Percentiles rank a stretch among this genome's conserved stretches.
Conservation (phyloP, 2,888 invertebrate species). For the Standfussiana lucernea region DNA sequence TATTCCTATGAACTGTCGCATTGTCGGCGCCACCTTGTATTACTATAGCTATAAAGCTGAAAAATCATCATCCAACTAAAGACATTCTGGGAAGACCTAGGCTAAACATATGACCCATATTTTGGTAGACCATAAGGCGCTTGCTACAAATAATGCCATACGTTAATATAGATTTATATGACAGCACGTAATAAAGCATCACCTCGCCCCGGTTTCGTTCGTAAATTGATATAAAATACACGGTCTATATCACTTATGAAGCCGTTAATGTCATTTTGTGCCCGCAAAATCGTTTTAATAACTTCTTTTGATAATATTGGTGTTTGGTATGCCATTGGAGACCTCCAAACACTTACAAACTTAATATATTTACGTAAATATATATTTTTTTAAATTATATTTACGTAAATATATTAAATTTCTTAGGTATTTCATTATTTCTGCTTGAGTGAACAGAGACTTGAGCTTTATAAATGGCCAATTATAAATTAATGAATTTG, state of each 20-base stretch:
- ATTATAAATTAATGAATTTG: no score
- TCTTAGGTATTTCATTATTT: not conserved
- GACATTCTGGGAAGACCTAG: not conserved
- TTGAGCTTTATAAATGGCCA: no score
- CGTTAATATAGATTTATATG: conserved; percentile 49
- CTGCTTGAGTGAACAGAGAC: not conserved
- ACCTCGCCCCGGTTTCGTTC: conserved; percentile 26
- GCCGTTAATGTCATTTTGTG: not conserved
- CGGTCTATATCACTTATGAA: not conserved
- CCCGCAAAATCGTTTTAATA: not conserved
- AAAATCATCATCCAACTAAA: no score
- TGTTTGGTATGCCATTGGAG: not conserved
- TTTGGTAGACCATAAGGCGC: not conserved
- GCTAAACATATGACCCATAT: not conserved
- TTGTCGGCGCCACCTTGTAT: no score
- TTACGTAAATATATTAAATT: no score
- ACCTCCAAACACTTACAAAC: no score
- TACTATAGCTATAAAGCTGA: no score
- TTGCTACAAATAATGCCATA: not conserved
- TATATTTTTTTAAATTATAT: no score
- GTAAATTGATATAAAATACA: conserved; percentile 50
- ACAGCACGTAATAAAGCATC: conserved; percentile 42
- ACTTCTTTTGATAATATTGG: not conserved
- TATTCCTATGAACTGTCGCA: no score
- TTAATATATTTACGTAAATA: no score